Evolutionary conservation across 2,797 vertebrate genomes (phyloP).

Genomic region (Pangasius sanitwongsei): DNA sequence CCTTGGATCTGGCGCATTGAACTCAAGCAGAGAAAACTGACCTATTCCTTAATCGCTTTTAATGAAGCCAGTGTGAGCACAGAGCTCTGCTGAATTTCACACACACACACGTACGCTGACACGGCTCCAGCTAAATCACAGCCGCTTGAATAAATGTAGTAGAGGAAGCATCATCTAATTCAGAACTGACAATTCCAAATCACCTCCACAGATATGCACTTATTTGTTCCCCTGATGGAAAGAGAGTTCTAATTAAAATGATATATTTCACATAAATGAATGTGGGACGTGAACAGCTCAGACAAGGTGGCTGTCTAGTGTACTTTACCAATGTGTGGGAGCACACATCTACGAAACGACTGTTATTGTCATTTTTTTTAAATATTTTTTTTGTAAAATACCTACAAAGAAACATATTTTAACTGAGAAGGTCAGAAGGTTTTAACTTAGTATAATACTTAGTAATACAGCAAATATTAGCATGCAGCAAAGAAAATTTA

Average conservation of each 20-base stretch:
- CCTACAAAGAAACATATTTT: neutral
- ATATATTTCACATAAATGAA: conserved; percentile 55
- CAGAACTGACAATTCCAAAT: conserved; percentile 69
- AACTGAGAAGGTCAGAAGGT: neutral
- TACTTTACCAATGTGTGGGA: conserved; percentile 48
- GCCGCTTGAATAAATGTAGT: conserved; percentile 64
- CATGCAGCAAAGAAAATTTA: neutral
- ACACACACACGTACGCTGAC: conserved; percentile 23
- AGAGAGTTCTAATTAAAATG: conserved; percentile 50
- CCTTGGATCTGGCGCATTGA: conserved; percentile 50
- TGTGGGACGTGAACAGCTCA: conserved; percentile 67
- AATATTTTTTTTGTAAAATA: no score
- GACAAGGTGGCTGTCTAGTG: conserved; percentile 58
- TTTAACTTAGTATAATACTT: neutral
- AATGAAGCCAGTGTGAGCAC: conserved; percentile 75
- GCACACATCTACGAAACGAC: neutral
- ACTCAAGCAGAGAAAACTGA: conserved; percentile 71
- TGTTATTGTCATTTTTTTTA: neutral
- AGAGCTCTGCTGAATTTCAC: conserved; percentile 61
- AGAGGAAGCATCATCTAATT: conserved; percentile 66
- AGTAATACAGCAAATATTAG: neutral
- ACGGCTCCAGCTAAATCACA: conserved; percentile 47
- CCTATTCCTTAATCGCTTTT: conserved; percentile 77
- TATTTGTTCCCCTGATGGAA: conserved; percentile 78
- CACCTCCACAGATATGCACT: conserved; percentile 65